These are phyloP conservation scores for Pseudorhombus dupliciocellatus DNA, from an alignment of 2,113 vertebrate genomes.

Conservation along the genomic window DNA sequence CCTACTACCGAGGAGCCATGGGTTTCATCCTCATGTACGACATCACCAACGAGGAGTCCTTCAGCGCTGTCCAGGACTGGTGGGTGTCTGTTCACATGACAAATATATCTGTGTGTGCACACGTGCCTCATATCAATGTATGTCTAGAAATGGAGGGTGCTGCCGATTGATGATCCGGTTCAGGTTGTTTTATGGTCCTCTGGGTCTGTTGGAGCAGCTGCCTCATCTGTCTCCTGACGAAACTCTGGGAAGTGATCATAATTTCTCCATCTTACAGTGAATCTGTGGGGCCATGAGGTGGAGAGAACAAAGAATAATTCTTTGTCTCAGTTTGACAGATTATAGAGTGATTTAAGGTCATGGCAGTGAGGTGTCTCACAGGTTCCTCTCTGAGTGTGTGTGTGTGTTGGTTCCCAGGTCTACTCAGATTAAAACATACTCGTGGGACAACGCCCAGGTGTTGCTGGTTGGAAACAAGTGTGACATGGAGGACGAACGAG, in stretches of 20 bases:
- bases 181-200: conserved; percentile 16
- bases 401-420: conserved; percentile 82
- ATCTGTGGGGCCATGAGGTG: too few species aligned
- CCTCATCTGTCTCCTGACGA: not conserved
- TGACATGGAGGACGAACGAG: conserved; percentile 97
- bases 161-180: conserved; percentile 15
- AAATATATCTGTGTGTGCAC: not conserved
- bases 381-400: conserved; percentile 3
- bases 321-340: too few species aligned
- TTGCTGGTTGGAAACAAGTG: conserved; percentile 98
- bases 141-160: conserved; percentile 33
- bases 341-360: not conserved
- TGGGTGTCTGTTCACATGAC: conserved; percentile 71
- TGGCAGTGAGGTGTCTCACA: not conserved
- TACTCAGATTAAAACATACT: conserved; percentile 98
- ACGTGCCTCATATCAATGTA: conserved; percentile 14
- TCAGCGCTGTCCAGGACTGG: conserved; percentile 91
- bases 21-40: conserved; percentile 88
- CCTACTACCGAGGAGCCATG: conserved; percentile 98
- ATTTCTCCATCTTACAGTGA: too few species aligned
- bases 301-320: too few species aligned
- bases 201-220: not conserved
- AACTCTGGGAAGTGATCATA: not conserved
- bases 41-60: conserved; percentile 84
- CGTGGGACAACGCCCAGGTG: conserved; percentile 98